phyloP scores from a whole-genome alignment of 2,888 invertebrate genomes.

The Calameuta idolon region DNA sequence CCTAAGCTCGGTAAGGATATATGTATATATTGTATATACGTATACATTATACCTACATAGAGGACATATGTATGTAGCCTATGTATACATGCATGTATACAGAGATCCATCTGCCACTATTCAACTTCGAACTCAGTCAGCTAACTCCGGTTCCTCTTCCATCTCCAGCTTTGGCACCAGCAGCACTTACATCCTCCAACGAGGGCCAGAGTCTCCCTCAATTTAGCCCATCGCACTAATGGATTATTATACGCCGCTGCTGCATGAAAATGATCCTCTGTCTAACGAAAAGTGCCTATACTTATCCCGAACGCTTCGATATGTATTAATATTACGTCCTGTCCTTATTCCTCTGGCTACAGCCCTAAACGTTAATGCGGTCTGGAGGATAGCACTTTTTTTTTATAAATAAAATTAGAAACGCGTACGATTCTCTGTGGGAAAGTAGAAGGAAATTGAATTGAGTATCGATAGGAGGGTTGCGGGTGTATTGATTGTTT shows the following conservation, averaged over 20 bases:
- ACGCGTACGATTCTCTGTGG: conserved; percentile 43
- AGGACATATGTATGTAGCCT: background rate
- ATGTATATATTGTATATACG: background rate
- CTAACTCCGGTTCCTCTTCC: conserved; percentile 3
- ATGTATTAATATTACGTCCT: conserved; percentile 20
- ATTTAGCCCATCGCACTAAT: conserved; percentile 51
- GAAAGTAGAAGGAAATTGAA: background rate
- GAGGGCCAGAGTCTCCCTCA: conserved; percentile 35
- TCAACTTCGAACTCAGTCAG: conserved; percentile 16
- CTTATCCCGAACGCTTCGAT: conserved; percentile 38
- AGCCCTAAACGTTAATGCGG: background rate
- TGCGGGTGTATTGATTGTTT: background rate
- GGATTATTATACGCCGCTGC: conserved; percentile 51
- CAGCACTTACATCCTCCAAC: conserved; percentile 2
- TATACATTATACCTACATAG: background rate
- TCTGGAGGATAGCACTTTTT: background rate
- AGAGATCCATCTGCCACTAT: background rate
- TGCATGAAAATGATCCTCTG: conserved; percentile 38
- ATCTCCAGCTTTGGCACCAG: background rate
- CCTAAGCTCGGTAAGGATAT: conserved; percentile 18
- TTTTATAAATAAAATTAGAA: conserved; percentile 38
- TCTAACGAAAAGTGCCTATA: conserved; percentile 31
- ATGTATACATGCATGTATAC: background rate
- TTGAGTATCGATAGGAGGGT: background rate
- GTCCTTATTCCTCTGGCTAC: background rate